Evolutionary conservation across 2,113 vertebrate genomes (phyloP).

Genomic region (Poeciliopsis retropinna): DNA sequence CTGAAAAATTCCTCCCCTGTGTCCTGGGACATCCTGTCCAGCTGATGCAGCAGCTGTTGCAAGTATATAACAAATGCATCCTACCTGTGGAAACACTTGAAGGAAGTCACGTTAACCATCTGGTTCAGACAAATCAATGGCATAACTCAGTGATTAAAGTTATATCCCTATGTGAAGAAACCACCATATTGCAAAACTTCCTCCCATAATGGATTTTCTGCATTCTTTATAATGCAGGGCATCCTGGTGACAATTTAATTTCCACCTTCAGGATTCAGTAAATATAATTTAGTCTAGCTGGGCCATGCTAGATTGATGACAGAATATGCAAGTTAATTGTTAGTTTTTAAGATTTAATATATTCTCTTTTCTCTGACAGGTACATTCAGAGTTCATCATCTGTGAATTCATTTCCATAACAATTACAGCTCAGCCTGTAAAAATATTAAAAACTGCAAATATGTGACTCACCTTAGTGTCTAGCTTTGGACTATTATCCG

Average conservation of each 20-base stretch:
- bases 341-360: constrained; percentile 18
- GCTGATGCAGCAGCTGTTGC: constrained; percentile 64
- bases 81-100: constrained; percentile 47
- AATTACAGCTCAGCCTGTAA: constrained; percentile 2
- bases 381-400: not conserved
- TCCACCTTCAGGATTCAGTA: constrained; percentile 4
- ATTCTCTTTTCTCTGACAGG: not conserved
- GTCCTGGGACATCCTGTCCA: constrained; percentile 42
- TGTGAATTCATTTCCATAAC: constrained; percentile 6
- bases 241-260: constrained; percentile 14
- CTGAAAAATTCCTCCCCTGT: constrained; percentile 26
- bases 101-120: constrained; percentile 44
- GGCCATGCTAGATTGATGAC: constrained; percentile 13
- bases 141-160: constrained; percentile 27
- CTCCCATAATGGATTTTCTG: constrained; percentile 21
- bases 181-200: constrained; percentile 8
- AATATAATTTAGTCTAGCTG: constrained; percentile 23
- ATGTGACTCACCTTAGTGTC: not conserved
- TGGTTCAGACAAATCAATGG: constrained; percentile 46
- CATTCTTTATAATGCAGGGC: constrained; percentile 20
- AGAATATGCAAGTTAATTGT: constrained; percentile 7
- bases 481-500: not conserved
- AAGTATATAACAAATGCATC: constrained; percentile 35
- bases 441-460: not conserved
- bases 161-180: constrained; percentile 7